phyloP scores from a whole-genome alignment of 1,140 invertebrate species.

The Samia ricini region DNA sequence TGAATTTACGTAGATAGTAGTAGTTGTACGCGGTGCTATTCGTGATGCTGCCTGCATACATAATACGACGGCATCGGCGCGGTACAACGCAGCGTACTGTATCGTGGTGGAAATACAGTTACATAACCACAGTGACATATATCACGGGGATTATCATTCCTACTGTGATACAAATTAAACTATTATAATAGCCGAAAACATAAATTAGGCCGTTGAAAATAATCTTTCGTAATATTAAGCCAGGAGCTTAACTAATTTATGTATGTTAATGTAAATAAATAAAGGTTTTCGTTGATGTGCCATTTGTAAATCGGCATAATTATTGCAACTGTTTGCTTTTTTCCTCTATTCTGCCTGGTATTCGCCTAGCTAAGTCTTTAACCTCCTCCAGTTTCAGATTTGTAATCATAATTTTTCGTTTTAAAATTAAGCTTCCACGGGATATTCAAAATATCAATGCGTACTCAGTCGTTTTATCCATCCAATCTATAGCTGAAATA shows the following conservation, averaged over 20 bases:
- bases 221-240: background rate
- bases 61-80: slow-evolving; percentile 32
- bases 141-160: slow-evolving; percentile 13
- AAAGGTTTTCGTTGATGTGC: background rate
- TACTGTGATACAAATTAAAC: slow-evolving; percentile 9
- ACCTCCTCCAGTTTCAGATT: too few species aligned
- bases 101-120: slow-evolving; percentile 30
- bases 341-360: too few species aligned
- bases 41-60: slow-evolving; percentile 53
- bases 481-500: too few species aligned
- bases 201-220: background rate
- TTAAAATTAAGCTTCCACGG: too few species aligned
- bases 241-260: background rate
- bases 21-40: slow-evolving; percentile 27
- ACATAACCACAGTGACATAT: slow-evolving; percentile 34
- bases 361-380: too few species aligned
- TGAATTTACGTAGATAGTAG: slow-evolving; percentile 60
- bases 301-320: too few species aligned
- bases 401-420: too few species aligned
- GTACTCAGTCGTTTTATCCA: too few species aligned
- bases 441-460: too few species aligned
- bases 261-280: background rate
- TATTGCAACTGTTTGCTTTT: too few species aligned
- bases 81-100: background rate
- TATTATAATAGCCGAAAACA: background rate